phyloP scores from a whole-genome alignment of 2,888 invertebrate species.

The Tortricodes alternella region DNA sequence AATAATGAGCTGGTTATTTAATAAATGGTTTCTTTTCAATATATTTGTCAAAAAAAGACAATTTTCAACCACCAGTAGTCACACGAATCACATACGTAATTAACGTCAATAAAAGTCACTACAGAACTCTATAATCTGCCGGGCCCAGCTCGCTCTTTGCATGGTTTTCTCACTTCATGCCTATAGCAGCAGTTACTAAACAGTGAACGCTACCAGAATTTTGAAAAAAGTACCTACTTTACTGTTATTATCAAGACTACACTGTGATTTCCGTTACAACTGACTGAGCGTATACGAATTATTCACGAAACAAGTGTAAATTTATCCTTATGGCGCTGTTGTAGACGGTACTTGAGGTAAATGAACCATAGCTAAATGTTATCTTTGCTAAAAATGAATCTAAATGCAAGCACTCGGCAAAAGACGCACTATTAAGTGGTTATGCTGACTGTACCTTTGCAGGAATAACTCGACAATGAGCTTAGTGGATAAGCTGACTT shows the following conservation, averaged over 20 bases:
- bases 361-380: conserved; percentile 15
- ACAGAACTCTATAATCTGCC: too few relatives aligned
- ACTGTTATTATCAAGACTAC: not conserved
- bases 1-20: too few relatives aligned
- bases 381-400: not conserved
- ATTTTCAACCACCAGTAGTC: too few relatives aligned
- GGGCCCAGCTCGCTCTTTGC: too few relatives aligned
- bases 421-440: not conserved
- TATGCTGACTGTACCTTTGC: not conserved
- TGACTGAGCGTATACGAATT: conserved; percentile 22
- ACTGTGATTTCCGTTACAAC: not conserved
- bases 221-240: not conserved
- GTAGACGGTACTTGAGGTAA: conserved; percentile 24
- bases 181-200: too few relatives aligned
- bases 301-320: conserved; percentile 22
- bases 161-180: too few relatives aligned
- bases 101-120: too few relatives aligned
- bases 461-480: not conserved
- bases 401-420: not conserved
- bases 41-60: too few relatives aligned
- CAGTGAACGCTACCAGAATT: not conserved
- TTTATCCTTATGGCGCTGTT: conserved; percentile 20
- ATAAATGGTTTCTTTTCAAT: too few relatives aligned
- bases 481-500: not conserved
- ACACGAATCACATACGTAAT: too few relatives aligned